Conservation (phyloP, 2,888 invertebrate genomes). For the Lepidocyrtoides sp. region DNA sequence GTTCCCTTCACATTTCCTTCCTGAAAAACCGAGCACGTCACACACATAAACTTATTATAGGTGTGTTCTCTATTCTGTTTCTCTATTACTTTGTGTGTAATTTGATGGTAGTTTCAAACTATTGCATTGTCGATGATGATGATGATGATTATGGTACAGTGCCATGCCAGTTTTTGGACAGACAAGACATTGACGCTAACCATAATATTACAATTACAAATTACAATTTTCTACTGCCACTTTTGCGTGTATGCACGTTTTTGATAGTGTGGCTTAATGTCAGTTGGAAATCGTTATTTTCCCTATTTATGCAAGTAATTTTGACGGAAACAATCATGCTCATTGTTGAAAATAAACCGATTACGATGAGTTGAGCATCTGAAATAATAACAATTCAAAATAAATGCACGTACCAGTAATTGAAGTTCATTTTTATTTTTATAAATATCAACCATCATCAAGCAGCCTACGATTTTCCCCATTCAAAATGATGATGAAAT, state of each 20-base stretch:
- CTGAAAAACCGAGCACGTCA: slow-evolving; percentile 17
- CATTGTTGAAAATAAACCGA: background rate
- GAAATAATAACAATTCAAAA: background rate
- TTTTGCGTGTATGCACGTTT: background rate
- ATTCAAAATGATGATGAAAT: background rate
- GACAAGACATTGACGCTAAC: background rate
- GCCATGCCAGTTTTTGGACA: background rate
- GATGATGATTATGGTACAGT: background rate
- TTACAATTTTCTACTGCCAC: background rate
- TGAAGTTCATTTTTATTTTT: too few species aligned
- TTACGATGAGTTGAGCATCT: background rate
- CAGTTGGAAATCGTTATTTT: background rate
- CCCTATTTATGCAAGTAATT: background rate
- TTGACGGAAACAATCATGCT: background rate
- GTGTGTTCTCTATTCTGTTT: background rate
- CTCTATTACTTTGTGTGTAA: background rate
- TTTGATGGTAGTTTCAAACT: slow-evolving; percentile 7
- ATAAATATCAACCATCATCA: too few species aligned
- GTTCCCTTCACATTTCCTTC: background rate
- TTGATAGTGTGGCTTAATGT: background rate
- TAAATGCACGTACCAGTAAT: too few species aligned
- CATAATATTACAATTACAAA: background rate
- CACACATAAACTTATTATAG: slow-evolving; percentile 31
- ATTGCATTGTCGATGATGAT: background rate
- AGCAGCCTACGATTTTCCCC: too few species aligned